Conservation (phyloP, 2,888 invertebrate species). For the Rhimphoctona megacephalus region DNA sequence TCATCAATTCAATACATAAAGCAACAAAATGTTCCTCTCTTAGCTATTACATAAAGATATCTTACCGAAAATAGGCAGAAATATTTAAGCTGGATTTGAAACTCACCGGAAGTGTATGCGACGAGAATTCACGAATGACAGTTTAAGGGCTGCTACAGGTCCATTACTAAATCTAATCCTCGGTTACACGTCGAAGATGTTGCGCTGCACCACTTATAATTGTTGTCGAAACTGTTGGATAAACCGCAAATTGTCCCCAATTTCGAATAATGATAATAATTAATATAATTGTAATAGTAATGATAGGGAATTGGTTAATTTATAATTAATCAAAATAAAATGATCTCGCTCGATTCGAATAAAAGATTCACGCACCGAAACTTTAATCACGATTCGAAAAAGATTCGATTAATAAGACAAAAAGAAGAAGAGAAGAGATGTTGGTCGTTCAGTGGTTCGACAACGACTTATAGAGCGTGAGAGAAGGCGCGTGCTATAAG, state of each 20-base stretch:
- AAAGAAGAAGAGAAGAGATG: conserved; percentile 24
- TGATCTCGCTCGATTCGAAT: too few relatives aligned
- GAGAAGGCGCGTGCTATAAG: conserved; percentile 34
- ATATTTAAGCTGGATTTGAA: background rate
- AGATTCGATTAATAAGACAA: background rate
- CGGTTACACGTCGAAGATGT: conserved; percentile 35
- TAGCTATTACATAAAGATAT: background rate
- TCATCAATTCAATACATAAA: background rate
- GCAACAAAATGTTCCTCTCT: background rate
- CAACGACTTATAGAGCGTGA: conserved; percentile 42
- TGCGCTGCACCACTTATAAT: conserved; percentile 40
- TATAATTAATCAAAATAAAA: background rate
- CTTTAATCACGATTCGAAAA: background rate
- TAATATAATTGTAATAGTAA: background rate
- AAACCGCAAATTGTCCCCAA: background rate
- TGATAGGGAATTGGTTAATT: background rate
- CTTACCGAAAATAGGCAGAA: background rate
- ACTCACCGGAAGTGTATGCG: conserved; percentile 57
- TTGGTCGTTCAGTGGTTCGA: conserved; percentile 48
- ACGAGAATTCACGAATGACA: conserved; percentile 22
- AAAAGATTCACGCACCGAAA: background rate
- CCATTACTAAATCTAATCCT: conserved; percentile 65
- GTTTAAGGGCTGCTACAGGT: conserved; percentile 50
- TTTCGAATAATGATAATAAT: background rate
- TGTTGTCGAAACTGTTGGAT: conserved; percentile 19